phyloP scores from a whole-genome alignment of 1,140 invertebrate genomes.

The Drosophila ercepeae region DNA sequence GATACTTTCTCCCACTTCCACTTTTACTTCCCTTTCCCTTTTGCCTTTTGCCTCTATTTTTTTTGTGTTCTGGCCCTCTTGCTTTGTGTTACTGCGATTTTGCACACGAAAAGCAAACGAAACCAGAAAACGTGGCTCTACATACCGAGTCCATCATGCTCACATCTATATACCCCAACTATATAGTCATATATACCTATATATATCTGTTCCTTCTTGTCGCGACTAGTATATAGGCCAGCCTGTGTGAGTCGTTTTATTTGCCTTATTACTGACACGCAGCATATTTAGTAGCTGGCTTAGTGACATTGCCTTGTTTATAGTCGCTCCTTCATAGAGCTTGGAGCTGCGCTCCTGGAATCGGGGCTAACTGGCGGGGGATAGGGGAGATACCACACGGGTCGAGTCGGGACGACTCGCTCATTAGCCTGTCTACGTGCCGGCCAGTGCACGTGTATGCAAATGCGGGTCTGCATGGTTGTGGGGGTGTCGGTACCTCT shows the following conservation, averaged over 20 bases:
- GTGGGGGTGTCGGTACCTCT: slow-evolving; percentile 17
- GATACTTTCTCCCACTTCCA: slow-evolving; percentile 49
- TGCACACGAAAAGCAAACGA: slow-evolving; percentile 76
- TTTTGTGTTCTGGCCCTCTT: slow-evolving; percentile 2
- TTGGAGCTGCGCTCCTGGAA: slow-evolving; percentile 12
- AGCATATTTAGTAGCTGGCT: slow-evolving; percentile 78
- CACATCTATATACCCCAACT: slow-evolving; percentile 32
- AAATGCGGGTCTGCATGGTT: slow-evolving; percentile 16
- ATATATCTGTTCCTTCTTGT: slow-evolving; percentile 42
- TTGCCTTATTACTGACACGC: slow-evolving; percentile 78
- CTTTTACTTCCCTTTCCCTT: slow-evolving; percentile 1
- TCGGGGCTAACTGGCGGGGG: slow-evolving; percentile 6
- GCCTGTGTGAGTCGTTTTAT: slow-evolving; percentile 60
- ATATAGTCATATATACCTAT: slow-evolving; percentile 20
- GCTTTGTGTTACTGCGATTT: slow-evolving; percentile 65
- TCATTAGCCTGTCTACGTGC: slow-evolving; percentile 64
- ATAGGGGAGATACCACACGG: slow-evolving; percentile 3
- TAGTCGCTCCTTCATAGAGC: slow-evolving; percentile 33
- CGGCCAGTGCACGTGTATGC: slow-evolving; percentile 34
- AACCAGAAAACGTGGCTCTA: slow-evolving; percentile 61
- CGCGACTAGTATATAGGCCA: slow-evolving; percentile 62
- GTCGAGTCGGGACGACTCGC: slow-evolving; percentile 35
- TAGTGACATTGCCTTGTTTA: slow-evolving; percentile 57
- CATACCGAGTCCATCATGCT: slow-evolving; percentile 57
- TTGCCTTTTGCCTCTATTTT: background rate